These are phyloP conservation scores for Cyclura pinguis DNA, from an alignment of 2,797 vertebrate genomes.

Conservation along the genomic window DNA sequence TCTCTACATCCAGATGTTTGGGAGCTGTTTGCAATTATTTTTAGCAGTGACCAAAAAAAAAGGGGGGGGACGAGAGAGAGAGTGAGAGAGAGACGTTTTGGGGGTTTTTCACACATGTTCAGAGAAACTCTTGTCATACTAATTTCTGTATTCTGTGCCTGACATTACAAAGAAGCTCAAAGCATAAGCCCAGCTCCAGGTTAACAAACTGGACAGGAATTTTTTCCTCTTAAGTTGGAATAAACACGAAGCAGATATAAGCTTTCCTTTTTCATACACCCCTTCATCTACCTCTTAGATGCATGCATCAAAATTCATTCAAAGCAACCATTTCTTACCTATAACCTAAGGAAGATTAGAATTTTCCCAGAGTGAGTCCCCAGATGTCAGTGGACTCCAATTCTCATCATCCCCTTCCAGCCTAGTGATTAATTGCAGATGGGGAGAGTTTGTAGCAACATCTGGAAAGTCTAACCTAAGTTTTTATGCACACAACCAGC, in stretches of 20 bases:
- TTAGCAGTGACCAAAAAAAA: too few relatives aligned
- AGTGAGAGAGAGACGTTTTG: too few relatives aligned
- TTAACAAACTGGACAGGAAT: not conserved
- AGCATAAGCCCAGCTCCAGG: not conserved
- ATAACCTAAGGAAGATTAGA: not conserved
- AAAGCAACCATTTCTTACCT: not conserved
- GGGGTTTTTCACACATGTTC: not conserved
- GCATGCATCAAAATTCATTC: not conserved
- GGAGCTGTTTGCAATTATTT: not conserved
- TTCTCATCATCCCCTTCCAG: not conserved
- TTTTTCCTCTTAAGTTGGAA: not conserved
- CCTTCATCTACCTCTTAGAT: not conserved
- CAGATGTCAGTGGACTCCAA: not conserved
- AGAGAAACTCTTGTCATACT: not conserved
- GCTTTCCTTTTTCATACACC: not conserved
- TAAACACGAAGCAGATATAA: not conserved
- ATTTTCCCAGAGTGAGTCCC: not conserved
- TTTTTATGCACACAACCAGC: not conserved
- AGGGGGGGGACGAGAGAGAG: too few relatives aligned
- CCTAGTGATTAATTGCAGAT: not conserved
- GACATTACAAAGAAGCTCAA: not conserved
- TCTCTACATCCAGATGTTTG: not conserved
- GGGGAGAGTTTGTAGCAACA: not conserved
- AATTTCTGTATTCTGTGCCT: not conserved
- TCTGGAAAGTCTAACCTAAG: not conserved